Evolutionary conservation across 1,140 invertebrate genomes (phyloP).

Genomic region (Oryctes rhinoceros): DNA sequence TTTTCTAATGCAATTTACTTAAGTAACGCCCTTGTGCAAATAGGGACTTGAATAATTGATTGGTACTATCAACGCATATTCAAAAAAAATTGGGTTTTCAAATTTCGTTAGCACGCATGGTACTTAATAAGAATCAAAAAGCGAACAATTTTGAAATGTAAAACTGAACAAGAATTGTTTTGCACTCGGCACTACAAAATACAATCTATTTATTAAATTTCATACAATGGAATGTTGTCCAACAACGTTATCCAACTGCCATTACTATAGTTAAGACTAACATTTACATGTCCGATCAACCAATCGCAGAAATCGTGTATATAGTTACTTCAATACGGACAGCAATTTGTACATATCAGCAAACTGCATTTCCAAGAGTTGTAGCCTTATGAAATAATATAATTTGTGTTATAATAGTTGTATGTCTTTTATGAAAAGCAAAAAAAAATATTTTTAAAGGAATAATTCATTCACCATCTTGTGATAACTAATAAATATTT

Average conservation of each 20-base stretch:
- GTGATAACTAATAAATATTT: conserved; percentile 15
- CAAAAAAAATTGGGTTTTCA: no score
- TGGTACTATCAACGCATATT: no score
- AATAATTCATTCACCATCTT: neutral
- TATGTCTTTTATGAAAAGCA: neutral
- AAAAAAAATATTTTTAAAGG: neutral
- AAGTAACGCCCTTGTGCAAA: no score
- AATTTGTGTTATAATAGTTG: conserved; percentile 9
- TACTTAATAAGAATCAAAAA: no score
- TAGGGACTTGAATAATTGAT: no score
- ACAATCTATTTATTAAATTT: no score
- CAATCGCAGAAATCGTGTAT: neutral
- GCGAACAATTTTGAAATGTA: no score
- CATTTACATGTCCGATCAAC: neutral
- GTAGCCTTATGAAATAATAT: neutral
- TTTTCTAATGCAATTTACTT: no score
- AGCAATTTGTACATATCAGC: neutral
- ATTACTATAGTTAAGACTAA: neutral
- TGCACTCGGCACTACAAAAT: no score
- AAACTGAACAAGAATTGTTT: no score
- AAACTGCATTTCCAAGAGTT: neutral
- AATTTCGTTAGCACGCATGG: no score
- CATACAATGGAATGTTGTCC: neutral
- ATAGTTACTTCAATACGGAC: neutral
- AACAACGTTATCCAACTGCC: neutral